Conservation (phyloP, 2,113 vertebrate genomes). For the Anser cygnoides region DNA sequence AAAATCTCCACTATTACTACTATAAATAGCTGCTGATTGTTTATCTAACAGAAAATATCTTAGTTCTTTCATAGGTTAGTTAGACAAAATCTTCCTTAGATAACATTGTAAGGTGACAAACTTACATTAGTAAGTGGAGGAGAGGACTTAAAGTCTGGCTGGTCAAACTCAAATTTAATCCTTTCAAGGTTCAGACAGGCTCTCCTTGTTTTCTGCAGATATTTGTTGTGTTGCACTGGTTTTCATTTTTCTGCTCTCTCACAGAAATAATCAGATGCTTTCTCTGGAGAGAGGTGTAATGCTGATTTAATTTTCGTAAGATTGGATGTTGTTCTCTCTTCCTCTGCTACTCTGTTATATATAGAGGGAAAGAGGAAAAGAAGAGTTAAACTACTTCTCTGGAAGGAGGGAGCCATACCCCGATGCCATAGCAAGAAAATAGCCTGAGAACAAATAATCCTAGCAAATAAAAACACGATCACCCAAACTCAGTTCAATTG, state of each 20-base stretch:
- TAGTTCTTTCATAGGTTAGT: not conserved
- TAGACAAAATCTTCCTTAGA: not conserved
- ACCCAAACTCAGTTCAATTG: not conserved
- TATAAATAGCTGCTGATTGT: not conserved
- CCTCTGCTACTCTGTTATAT: not conserved
- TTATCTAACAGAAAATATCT: not conserved
- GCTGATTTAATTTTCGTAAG: conserved; percentile 14
- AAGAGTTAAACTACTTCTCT: not conserved
- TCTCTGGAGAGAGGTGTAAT: not conserved
- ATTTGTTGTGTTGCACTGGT: not conserved
- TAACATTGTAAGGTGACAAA: not conserved
- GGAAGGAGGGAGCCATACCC: not conserved
- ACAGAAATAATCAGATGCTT: not conserved
- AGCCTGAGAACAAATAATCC: not conserved
- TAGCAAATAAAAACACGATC: not conserved
- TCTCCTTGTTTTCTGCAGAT: not conserved
- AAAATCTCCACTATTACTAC: not conserved
- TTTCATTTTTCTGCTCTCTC: not conserved
- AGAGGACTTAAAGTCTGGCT: not conserved
- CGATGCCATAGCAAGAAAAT: not conserved
- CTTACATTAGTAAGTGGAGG: not conserved
- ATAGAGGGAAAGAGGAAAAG: not conserved
- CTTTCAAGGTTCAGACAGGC: not conserved
- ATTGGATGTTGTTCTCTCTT: not conserved
- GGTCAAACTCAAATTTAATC: not conserved